Evolutionary conservation across 2,113 vertebrate genomes (phyloP), one percentile per base, ranked within the genome.

Genomic region (Kryptolebias marmoratus): DNA sequence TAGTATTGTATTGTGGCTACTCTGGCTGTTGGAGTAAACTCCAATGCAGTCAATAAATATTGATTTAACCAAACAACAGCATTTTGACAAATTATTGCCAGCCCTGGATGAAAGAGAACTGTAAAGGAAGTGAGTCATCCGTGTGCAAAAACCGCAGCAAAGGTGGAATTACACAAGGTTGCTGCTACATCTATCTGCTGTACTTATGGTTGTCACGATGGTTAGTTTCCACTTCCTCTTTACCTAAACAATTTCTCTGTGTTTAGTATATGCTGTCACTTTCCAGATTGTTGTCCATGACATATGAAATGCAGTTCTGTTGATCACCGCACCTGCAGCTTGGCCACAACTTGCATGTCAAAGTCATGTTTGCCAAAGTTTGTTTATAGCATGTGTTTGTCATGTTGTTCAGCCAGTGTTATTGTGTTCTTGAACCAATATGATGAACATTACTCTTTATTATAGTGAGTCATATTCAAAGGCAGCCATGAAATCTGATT

Each of bases 201-300:
- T 75, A 71, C 72, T 60, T 50, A 64, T 68, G 55, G 68, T 55
- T 77, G 76, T 71, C 71, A 75, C 10, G 67, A 54, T 39, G 62
- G 72, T 77, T 54, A 22, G 42, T 65, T 79, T 75, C 61, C 67
- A 72, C 68, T 68, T 84, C 72, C 75, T 84, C 78, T 78, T 72
- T 80, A 75, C 81, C 81, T 42, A 75, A 84, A 77, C 80, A 85
- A 13, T 79, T 45, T 68, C 16, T 58, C 55, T 66, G 59, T 88
- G 79, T 84, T 88, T 84, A 78, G 81, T 67, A 56, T 72, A 77
- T 42, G 31, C 74, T 84, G 85, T 84, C 88, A 84, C 79, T 86
- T 73, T 60, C 66, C 67, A 78, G 70, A 73, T 71, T 31, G 65
- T 59, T 73, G 60, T 54, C 47, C 31, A 42, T 76, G 81, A 84